phyloP scores from a whole-genome alignment of 2,113 vertebrate genomes.

The Heptranchias perlo region DNA sequence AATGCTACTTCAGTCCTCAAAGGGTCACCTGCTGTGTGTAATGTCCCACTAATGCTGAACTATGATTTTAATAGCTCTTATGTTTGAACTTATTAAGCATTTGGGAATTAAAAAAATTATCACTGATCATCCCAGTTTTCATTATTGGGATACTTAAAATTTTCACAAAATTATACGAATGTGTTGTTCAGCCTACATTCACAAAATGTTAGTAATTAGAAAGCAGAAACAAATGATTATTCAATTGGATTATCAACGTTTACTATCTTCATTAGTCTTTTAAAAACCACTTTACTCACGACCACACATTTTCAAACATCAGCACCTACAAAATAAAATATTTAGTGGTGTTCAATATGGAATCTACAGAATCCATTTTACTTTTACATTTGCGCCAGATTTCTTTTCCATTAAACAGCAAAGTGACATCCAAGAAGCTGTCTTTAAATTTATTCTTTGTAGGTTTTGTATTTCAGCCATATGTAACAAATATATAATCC shows the following conservation, averaged over 20 bases:
- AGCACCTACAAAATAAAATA: background rate
- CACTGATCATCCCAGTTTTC: background rate
- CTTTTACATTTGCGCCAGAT: background rate
- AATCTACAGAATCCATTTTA: background rate
- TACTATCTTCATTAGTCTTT: background rate
- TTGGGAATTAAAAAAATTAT: background rate
- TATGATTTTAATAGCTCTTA: background rate
- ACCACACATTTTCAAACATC: background rate
- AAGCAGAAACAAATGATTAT: background rate
- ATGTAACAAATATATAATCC: background rate
- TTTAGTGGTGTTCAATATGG: background rate
- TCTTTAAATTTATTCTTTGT: background rate
- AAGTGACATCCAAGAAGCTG: background rate
- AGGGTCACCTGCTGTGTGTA: conserved; percentile 26
- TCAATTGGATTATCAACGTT: background rate
- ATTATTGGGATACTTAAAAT: background rate
- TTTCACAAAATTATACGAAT: background rate
- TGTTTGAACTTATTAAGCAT: background rate
- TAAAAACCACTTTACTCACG: background rate
- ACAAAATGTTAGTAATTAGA: background rate
- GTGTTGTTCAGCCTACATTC: background rate
- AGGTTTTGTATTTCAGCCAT: conserved; percentile 4
- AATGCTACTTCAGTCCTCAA: conserved; percentile 9
- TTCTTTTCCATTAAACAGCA: background rate
- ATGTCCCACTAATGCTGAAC: background rate